phyloP scores from a whole-genome alignment of 2,113 vertebrate species.

The Cygnus buccinator region DNA sequence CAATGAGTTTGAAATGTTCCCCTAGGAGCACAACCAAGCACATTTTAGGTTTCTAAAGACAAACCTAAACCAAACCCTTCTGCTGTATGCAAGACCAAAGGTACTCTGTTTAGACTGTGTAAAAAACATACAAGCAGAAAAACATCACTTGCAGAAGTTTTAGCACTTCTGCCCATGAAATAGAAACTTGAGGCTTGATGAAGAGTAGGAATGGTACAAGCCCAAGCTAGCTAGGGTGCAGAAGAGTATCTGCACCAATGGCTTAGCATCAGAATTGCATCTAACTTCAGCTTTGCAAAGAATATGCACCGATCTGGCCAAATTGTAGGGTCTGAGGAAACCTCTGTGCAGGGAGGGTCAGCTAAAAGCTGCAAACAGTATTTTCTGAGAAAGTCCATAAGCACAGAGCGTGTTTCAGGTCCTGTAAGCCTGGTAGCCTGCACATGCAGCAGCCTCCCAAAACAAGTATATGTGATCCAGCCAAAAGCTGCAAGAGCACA shows the following conservation, averaged over 20 bases:
- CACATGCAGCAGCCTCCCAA: not conserved
- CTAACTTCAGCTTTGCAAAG: not conserved
- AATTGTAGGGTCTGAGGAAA: not conserved
- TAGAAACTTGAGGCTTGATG: not conserved
- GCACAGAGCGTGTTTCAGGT: not conserved
- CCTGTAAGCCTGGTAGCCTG: not conserved
- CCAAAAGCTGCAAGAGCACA: not conserved
- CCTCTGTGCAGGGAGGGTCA: not conserved
- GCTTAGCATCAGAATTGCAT: not conserved
- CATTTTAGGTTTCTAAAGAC: not conserved
- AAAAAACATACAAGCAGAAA: not conserved
- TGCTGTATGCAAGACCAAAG: not conserved
- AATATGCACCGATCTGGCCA: not conserved
- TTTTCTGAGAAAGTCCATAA: not conserved
- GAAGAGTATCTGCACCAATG: not conserved
- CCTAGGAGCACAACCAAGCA: not conserved
- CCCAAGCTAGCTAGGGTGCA: not conserved
- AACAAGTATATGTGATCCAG: not conserved
- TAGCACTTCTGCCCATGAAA: not conserved
- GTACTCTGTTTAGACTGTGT: not conserved
- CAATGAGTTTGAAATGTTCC: not conserved
- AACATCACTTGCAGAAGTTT: not conserved
- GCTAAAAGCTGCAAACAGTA: not conserved
- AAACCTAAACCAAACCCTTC: not conserved
- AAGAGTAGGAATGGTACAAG: not conserved